Evolutionary conservation across 2,113 vertebrate genomes (phyloP).

Genomic region (Nothoprocta perdicaria): DNA sequence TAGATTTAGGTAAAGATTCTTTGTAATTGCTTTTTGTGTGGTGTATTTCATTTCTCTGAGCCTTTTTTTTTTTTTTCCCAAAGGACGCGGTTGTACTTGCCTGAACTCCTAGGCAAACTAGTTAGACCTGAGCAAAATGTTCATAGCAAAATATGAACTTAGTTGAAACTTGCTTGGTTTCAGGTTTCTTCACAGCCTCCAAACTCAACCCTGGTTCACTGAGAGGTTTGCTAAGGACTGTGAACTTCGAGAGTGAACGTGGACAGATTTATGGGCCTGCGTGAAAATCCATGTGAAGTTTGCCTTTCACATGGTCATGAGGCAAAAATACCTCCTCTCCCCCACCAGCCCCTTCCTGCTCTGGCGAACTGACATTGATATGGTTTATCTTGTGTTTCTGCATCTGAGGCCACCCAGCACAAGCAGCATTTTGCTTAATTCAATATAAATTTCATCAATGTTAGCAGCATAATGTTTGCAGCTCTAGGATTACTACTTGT

Average conservation of each 20-base stretch:
- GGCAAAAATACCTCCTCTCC: constrained; percentile 35
- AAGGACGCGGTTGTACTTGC: not conserved
- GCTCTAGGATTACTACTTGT: not conserved
- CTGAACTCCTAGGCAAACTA: constrained; percentile 27
- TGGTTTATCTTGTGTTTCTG: constrained; percentile 37
- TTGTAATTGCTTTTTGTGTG: not conserved
- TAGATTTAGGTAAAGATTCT: not conserved
- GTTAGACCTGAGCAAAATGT: constrained; percentile 30
- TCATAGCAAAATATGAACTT: constrained; percentile 3
- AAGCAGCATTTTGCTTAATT: constrained; percentile 5
- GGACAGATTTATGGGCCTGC: constrained; percentile 60
- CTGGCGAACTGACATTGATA: not conserved
- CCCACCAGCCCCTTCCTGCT: not conserved
- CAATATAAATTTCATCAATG: constrained; percentile 17
- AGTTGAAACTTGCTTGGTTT: constrained; percentile 47
- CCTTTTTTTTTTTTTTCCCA: not conserved
- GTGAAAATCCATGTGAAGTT: constrained; percentile 58
- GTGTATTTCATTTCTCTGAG: not conserved
- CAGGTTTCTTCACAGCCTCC: constrained; percentile 40
- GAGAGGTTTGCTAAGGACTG: constrained; percentile 40
- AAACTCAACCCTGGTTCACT: constrained; percentile 27
- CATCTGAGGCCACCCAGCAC: not conserved
- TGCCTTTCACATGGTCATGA: constrained; percentile 18
- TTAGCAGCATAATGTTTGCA: not conserved
- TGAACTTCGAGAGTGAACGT: constrained; percentile 46